Conservation (phyloP, 2,888 invertebrate species). For the Coenonympha arcania region DNA sequence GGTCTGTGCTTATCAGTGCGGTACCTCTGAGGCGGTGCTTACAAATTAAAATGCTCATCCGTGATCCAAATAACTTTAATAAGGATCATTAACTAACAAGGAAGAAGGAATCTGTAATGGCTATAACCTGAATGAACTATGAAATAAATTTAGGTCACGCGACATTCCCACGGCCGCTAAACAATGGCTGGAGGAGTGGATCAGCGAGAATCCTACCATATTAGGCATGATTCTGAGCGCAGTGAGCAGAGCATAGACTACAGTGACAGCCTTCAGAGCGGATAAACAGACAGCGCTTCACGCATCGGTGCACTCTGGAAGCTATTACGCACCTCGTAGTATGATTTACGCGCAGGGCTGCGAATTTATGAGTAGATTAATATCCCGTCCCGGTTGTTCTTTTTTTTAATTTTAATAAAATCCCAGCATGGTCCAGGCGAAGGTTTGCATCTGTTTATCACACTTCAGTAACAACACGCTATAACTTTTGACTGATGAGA, state of each 20-base stretch:
- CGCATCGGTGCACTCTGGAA: slow-evolving; percentile 35
- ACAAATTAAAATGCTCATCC: too few relatives aligned
- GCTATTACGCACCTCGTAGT: slow-evolving; percentile 24
- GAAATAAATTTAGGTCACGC: slow-evolving; percentile 51
- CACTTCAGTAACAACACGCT: too few relatives aligned
- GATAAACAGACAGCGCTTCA: slow-evolving; percentile 44
- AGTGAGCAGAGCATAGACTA: too few relatives aligned
- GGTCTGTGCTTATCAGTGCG: too few relatives aligned
- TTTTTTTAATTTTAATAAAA: too few relatives aligned
- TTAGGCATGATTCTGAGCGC: slow-evolving; percentile 55
- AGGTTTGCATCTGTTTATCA: too few relatives aligned
- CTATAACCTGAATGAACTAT: slow-evolving; percentile 12
- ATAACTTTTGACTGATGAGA: too few relatives aligned
- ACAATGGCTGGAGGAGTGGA: slow-evolving; percentile 32
- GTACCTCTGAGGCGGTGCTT: too few relatives aligned
- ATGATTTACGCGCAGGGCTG: slow-evolving; percentile 24
- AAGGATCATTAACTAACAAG: slow-evolving; percentile 8
- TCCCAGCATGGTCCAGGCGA: too few relatives aligned
- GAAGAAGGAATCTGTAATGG: not conserved
- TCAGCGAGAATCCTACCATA: slow-evolving; percentile 45
- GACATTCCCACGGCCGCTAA: slow-evolving; percentile 49
- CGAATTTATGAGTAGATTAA: slow-evolving; percentile 1
- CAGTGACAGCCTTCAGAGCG: slow-evolving; percentile 45
- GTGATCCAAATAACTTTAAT: not conserved
- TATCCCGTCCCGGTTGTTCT: too few relatives aligned